A percentile compares a stretch with the other conserved stretches of the same genome.
Conservation (phyloP, 92 coral and sea anemone genomes). For the Porites evermanni region DNA sequence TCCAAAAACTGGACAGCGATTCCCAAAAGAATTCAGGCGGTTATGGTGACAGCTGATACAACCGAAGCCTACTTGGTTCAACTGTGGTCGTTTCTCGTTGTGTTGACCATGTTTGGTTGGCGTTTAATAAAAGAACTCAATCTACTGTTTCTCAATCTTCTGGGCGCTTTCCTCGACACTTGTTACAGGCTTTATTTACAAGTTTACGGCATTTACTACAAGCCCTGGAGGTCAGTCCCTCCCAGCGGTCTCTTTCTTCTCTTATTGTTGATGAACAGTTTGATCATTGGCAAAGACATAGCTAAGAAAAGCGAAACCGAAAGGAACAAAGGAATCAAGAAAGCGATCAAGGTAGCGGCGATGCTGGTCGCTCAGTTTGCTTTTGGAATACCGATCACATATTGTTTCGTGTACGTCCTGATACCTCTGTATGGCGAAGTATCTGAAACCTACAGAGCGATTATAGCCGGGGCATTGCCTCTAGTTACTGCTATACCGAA, state of each 20-base stretch:
- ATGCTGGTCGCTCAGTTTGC: conserved; percentile 50
- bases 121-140: conserved; percentile 58
- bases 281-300: conserved; percentile 45
- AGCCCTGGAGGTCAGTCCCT: conserved; percentile 56
- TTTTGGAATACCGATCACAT: conserved; percentile 38
- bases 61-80: conserved; percentile 61
- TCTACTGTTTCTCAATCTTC: conserved; percentile 44
- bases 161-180: conserved; percentile 67
- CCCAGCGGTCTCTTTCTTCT: conserved; percentile 51
- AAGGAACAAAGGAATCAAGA: neutral
- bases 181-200: conserved; percentile 53
- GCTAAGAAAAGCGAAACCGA: neutral
- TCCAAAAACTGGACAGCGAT: no score
- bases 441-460: neutral
- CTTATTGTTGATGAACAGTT: conserved; percentile 42
- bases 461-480: conserved; percentile 21
- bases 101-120: conserved; percentile 51
- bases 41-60: conserved; percentile 48
- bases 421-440: conserved; percentile 10
- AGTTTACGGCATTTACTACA: conserved; percentile 52
- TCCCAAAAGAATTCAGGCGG: conserved; percentile 12
- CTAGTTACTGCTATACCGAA: conserved; percentile 57
- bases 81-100: conserved; percentile 50
- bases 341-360: conserved; percentile 22
- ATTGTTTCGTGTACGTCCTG: neutral